Conservation (phyloP, 2,113 vertebrate species). For the Neofelis nebulosa region DNA sequence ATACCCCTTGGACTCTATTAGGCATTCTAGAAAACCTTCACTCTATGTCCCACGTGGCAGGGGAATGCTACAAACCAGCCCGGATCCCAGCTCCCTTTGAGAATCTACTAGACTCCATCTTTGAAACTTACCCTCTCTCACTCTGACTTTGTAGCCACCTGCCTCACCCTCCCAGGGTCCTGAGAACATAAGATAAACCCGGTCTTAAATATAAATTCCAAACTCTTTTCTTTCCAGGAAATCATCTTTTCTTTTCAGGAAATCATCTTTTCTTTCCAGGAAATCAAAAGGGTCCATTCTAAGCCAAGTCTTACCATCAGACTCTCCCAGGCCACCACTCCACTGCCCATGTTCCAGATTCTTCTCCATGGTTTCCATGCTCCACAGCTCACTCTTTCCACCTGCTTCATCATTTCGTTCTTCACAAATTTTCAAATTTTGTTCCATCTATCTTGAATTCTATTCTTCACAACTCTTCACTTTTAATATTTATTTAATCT, state of each 20-base stretch:
- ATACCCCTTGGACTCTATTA: neutral
- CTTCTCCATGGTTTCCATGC: neutral
- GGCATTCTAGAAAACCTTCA: neutral
- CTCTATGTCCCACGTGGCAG: no score
- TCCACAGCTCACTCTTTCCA: neutral
- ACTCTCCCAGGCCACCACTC: neutral
- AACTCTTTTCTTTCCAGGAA: neutral
- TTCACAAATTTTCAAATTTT: neutral
- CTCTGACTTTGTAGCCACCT: neutral
- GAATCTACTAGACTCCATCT: neutral
- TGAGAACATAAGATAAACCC: neutral
- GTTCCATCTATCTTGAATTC: neutral
- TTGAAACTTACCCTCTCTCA: neutral
- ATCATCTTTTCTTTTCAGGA: neutral
- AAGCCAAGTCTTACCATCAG: neutral
- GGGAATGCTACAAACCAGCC: neutral
- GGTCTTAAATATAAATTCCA: neutral
- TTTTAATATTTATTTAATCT: neutral
- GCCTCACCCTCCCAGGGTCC: neutral
- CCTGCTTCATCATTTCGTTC: neutral
- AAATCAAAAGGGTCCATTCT: neutral
- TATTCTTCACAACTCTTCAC: neutral
- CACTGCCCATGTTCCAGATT: no score
- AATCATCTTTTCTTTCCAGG: neutral
- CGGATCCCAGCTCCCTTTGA: neutral